Percentiles rank a stretch among this genome's conserved stretches.
Conservation (phyloP, 2,797 vertebrate genomes). For the Sparidentex hasta region DNA sequence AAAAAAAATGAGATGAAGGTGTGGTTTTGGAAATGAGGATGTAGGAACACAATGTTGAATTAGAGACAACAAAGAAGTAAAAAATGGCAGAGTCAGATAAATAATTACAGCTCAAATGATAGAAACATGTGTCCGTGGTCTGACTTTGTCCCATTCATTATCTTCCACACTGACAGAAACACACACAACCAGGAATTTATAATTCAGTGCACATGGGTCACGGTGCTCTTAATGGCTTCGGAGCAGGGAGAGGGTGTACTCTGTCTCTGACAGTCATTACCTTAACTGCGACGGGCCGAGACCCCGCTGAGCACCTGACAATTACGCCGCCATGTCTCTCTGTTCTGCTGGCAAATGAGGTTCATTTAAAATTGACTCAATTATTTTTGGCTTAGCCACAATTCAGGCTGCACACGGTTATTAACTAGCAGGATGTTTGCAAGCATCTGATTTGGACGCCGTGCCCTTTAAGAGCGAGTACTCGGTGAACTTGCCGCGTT, state of each 20-base stretch:
- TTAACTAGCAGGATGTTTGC: conserved; percentile 6
- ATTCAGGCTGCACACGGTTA: conserved; percentile 9
- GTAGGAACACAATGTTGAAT: conserved; percentile 6
- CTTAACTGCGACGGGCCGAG: conserved; percentile 37
- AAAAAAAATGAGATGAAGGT: background rate
- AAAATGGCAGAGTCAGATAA: background rate
- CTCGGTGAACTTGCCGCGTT: conserved; percentile 19
- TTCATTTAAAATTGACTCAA: conserved; percentile 46
- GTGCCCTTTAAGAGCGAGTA: conserved; percentile 16
- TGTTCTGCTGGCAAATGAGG: conserved; percentile 45
- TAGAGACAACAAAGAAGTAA: conserved; percentile 7
- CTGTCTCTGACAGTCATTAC: conserved; percentile 45
- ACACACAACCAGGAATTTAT: conserved; percentile 24
- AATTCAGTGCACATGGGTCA: conserved; percentile 39
- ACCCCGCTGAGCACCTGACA: conserved; percentile 40
- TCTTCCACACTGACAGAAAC: conserved; percentile 17
- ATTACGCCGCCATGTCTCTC: conserved; percentile 42
- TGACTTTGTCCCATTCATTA: conserved; percentile 21
- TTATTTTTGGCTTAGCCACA: conserved; percentile 38
- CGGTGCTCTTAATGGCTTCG: conserved; percentile 40
- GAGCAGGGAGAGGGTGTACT: conserved; percentile 17
- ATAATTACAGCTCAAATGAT: conserved; percentile 15
- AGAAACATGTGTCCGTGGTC: background rate
- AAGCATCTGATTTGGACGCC: conserved; percentile 8
- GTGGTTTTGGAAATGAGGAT: background rate